phyloP scores from a whole-genome alignment of 2,888 invertebrate species.

The Pseudoips prasinana region DNA sequence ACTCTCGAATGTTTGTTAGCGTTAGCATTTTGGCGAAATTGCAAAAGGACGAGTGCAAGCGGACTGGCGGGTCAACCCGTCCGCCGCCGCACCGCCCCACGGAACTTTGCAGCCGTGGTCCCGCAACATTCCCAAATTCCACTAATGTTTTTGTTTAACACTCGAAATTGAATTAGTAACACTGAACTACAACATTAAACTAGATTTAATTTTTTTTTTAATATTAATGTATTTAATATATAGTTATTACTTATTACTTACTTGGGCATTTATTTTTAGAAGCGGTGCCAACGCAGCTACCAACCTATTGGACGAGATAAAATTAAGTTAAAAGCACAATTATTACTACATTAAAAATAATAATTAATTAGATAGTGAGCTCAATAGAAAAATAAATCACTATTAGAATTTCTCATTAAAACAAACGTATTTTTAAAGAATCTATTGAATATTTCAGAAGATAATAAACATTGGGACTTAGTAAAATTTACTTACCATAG shows the following conservation, averaged over 20 bases:
- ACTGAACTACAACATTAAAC: constrained; percentile 6
- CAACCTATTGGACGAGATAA: constrained; percentile 51
- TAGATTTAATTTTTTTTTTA: constrained; percentile 2
- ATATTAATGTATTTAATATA: constrained; percentile 1
- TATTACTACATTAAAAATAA: constrained; percentile 3
- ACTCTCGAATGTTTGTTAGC: constrained; percentile 13
- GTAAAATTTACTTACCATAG: constrained; percentile 59
- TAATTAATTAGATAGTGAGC: constrained; percentile 1
- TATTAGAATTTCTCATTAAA: too few relatives aligned
- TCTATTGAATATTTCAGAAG: too few relatives aligned
- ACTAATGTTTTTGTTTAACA: constrained; percentile 39
- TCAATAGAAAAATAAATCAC: too few relatives aligned
- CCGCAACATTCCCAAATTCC: constrained; percentile 54
- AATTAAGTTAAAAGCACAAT: constrained; percentile 15
- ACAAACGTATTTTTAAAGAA: too few relatives aligned
- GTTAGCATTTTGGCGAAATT: constrained; percentile 61
- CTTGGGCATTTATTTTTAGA: constrained; percentile 63
- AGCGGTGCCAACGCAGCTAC: constrained; percentile 64
- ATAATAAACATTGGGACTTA: background rate
- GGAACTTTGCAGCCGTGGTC: constrained; percentile 18
- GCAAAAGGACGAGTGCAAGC: constrained; percentile 68
- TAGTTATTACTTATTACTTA: constrained; percentile 28
- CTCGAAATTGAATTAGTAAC: too few relatives aligned
- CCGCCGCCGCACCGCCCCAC: constrained; percentile 32
- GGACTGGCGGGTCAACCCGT: constrained; percentile 55